These are phyloP conservation scores for Argynnis bischoffii DNA, from an alignment of 2,888 invertebrate genomes.

Conservation along the genomic window DNA sequence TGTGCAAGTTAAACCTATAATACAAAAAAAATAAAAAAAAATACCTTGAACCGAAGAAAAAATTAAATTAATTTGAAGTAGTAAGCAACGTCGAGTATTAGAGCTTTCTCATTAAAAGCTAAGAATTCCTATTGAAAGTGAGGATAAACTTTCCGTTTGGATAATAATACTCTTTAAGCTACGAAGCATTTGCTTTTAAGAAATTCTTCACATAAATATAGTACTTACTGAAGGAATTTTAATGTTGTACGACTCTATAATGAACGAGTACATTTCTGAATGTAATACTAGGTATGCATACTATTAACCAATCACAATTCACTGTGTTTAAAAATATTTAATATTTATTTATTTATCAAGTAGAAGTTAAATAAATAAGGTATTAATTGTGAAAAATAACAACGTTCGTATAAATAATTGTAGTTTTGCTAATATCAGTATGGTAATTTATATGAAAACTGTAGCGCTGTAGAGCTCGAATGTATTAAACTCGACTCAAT, in stretches of 20 bases:
- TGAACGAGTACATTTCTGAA: slow-evolving; percentile 47
- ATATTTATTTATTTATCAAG: no score
- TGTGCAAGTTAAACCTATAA: neutral
- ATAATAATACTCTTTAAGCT: slow-evolving; percentile 21
- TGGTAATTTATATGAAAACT: no score
- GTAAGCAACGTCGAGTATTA: slow-evolving; percentile 1
- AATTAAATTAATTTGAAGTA: no score
- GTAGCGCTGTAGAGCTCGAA: no score
- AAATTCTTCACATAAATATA: slow-evolving; percentile 57
- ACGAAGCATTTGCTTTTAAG: slow-evolving; percentile 32
- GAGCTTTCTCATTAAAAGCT: slow-evolving; percentile 1
- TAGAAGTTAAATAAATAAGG: no score
- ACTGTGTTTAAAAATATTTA: no score
- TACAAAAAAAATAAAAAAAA: neutral
- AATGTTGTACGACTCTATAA: slow-evolving; percentile 36
- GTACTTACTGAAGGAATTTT: slow-evolving; percentile 40
- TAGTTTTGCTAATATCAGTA: no score
- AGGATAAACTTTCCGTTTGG: slow-evolving; percentile 9
- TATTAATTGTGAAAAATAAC: no score
- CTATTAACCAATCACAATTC: no score
- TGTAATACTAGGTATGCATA: slow-evolving; percentile 36
- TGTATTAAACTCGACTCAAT: no score
- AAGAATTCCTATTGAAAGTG: slow-evolving; percentile 18
- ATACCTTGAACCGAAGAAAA: no score
- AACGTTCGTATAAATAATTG: no score